These are phyloP conservation scores for Hypothenemus hampei DNA, from an alignment of 1,140 invertebrate species.

Conservation along the genomic window DNA sequence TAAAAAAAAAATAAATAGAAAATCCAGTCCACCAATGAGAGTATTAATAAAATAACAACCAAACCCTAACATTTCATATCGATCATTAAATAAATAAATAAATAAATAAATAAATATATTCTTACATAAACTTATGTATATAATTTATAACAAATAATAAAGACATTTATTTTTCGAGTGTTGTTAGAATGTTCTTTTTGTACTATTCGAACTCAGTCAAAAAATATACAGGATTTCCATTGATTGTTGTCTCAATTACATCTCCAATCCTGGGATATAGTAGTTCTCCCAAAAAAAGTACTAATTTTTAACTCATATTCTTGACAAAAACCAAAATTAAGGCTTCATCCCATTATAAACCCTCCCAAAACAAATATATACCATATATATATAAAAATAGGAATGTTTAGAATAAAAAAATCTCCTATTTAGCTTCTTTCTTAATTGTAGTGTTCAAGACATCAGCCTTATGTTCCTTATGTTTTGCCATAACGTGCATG, in stretches of 20 bases:
- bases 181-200: no score
- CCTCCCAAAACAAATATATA: not conserved
- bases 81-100: no score
- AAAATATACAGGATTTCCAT: not conserved
- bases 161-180: no score
- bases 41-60: no score
- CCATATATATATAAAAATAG: not conserved
- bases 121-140: no score
- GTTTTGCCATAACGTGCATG: slow-evolving; percentile 40
- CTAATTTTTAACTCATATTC: not conserved
- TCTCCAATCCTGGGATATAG: not conserved
- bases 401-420: not conserved
- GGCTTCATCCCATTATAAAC: not conserved
- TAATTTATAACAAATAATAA: no score
- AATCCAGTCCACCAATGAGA: no score
- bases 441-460: slow-evolving; percentile 25
- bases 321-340: not conserved
- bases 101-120: no score
- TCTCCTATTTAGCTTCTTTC: slow-evolving; percentile 9
- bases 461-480: slow-evolving; percentile 31
- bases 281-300: not conserved
- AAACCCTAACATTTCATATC: no score
- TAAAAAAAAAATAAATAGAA: no score
- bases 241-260: not conserved
- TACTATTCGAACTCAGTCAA: not conserved